Base-by-base conservation (phyloP, 2,797 vertebrate species). In the Enteromius thamalakanensis region DNA sequence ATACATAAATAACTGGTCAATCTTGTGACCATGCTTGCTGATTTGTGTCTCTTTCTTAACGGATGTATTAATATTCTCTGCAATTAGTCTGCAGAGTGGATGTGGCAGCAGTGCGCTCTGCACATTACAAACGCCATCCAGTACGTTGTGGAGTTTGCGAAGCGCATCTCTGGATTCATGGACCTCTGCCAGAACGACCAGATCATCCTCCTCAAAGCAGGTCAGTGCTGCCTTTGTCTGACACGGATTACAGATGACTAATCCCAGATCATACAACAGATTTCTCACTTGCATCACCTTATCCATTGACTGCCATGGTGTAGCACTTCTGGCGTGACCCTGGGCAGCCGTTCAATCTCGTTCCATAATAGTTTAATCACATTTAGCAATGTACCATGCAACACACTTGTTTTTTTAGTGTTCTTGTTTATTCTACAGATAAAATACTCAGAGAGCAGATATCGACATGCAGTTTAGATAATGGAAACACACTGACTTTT, bases 181-280 rank as follows among this genome's bases (percentile, higher is more conserved):
- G 97, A 98, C 87, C 94, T 97, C 68, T 97, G 96, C 91, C 97
- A 98, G 94, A 98, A 98, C 0, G 97, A 98, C 91, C 97, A 98
- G 91, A 98, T 98, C 87, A 96, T 97, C 87, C 92, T 97, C 64
- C 96, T 98, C 86, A 98, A 98, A 96, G 96, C 97, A 91, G 97
- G 97, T 97, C 92, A 96, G 94, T 92, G 53, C 76, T 70, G 34
- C 10, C 7, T 42, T 84, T 2, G 26, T 64, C 26, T 34, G 29
- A 47, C 64, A 49, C 0, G 4, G 37, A 70, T 74, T 65, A 74
- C 42, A 51, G 6, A 68, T 17, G 8, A 34, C 42, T 26, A n/a
- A 29, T 47, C n/a, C 76, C 58, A 29, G 51, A 84, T 75, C 64
- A 82, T 64, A 77, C 76, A 75, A 32, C 76, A 80, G 69, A 82